Base-by-base conservation (phyloP, 2,888 invertebrate genomes). In the Amblyjoppa proteus region DNA sequence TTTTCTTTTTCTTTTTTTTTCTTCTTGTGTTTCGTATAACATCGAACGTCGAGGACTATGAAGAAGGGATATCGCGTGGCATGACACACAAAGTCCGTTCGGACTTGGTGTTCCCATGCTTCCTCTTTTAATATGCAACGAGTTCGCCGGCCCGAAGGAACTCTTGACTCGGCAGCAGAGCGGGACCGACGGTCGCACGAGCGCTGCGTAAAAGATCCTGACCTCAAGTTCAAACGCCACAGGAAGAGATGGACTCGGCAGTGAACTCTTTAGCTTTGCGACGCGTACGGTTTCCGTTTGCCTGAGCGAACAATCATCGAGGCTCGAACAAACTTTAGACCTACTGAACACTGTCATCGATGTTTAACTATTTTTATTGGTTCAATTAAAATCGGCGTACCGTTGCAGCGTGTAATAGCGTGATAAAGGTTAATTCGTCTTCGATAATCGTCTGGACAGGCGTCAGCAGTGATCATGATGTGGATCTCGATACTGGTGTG, bases 111-210 rank as follows among this genome's bases (percentile, higher is more conserved):
- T 79, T 77, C 86, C 88, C 88, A 85, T 87, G 88, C 90, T 93
- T 93, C 92, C 92, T 91, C 90, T 89, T 91, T 93, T 91, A 93
- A 93, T 93, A 93, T 93, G 92, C 92, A 93, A 93, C 91, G 91
- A 91, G 90, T 90, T 87, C 86, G 85, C 85, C 83, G 61, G 87
- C 85, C 77, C 84, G 83, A 45, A 84, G 76, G 87, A 87, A 90
- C 91, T 91, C 91, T 91, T 89, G 91, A 91, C 91, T 91, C 88
- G n/a, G 71, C 20, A 51, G 68, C 51, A 13, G 31, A 56, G 69
- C 64, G 31, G 56, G 34, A 73, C 74, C 80, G 82, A 81, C 87
- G 84, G 80, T 84, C 79, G 83, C 68, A 78, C 75, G 78, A 76
- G 69, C 69, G 64, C 69, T 53, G 38, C 69, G 70, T 71, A 74